Conservation (phyloP, 2,888 invertebrate genomes). For the Drosophila tripunctata region DNA sequence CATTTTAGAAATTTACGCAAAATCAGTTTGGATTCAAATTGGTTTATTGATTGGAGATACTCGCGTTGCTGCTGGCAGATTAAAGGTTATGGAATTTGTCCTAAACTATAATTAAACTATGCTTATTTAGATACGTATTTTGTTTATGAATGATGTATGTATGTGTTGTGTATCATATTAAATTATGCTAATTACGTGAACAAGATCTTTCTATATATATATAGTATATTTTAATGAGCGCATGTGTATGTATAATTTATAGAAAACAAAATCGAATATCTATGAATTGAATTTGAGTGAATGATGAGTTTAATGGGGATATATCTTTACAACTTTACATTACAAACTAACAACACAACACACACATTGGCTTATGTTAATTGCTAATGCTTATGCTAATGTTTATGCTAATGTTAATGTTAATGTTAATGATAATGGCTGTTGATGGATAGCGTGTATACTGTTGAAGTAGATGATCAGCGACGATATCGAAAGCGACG, state of each 20-base stretch:
- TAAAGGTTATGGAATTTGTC: conserved; percentile 58
- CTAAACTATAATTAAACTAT: conserved; percentile 71
- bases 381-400: too few species aligned
- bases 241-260: conserved; percentile 33
- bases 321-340: conserved; percentile 20
- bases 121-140: conserved; percentile 56
- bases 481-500: conserved; percentile 83
- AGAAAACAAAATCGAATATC: conserved; percentile 1
- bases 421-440: conserved; percentile 29
- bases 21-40: conserved; percentile 9
- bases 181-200: conserved; percentile 56
- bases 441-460: conserved; percentile 10
- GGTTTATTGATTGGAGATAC: conserved; percentile 24
- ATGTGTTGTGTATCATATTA: too few species aligned
- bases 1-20: too few species aligned
- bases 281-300: conserved; percentile 6
- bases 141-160: conserved; percentile 17
- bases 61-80: conserved; percentile 34
- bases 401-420: too few species aligned
- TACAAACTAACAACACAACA: conserved; percentile 43
- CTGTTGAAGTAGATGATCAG: conserved; percentile 60
- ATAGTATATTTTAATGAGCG: too few species aligned
- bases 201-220: not conserved
- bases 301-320: not conserved
- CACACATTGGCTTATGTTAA: conserved; percentile 23